Conservation (phyloP, 2,888 invertebrate genomes). For the Drymonia ruficornis region DNA sequence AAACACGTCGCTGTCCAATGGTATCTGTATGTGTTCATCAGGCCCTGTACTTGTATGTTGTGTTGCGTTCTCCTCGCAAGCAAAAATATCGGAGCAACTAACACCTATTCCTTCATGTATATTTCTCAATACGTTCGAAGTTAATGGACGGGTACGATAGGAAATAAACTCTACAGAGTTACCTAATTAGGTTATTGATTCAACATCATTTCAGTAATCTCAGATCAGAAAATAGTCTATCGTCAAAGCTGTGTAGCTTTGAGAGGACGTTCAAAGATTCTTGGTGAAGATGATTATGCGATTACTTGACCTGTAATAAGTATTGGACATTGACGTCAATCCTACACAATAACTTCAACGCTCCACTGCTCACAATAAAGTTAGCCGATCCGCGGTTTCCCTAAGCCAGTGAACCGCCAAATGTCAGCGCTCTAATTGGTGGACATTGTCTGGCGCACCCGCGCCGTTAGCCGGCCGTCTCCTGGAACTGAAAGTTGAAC, state of each 20-base stretch:
- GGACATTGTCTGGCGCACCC: constrained; percentile 14
- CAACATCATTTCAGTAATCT: no score
- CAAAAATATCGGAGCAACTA: not conserved
- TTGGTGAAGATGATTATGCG: no score
- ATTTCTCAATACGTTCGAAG: no score
- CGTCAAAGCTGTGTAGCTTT: no score
- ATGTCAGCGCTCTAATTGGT: constrained; percentile 22
- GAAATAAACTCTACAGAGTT: no score
- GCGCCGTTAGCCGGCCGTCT: constrained; percentile 12
- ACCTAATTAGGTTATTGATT: no score
- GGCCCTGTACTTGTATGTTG: not conserved
- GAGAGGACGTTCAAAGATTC: no score
- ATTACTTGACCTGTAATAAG: not conserved
- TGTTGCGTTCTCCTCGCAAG: not conserved
- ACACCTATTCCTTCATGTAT: no score
- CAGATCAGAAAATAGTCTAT: no score
- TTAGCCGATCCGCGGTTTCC: not conserved
- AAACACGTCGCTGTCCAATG: not conserved
- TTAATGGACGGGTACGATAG: no score
- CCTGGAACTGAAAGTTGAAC: constrained; percentile 13
- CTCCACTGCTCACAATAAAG: not conserved
- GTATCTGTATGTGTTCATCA: not conserved
- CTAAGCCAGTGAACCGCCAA: not conserved
- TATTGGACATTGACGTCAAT: not conserved
- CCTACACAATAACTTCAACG: not conserved